Evolutionary conservation across 1,140 invertebrate species (phyloP), one percentile per base, ranked within the genome.

Genomic region (Anagrus nilaparvatae): DNA sequence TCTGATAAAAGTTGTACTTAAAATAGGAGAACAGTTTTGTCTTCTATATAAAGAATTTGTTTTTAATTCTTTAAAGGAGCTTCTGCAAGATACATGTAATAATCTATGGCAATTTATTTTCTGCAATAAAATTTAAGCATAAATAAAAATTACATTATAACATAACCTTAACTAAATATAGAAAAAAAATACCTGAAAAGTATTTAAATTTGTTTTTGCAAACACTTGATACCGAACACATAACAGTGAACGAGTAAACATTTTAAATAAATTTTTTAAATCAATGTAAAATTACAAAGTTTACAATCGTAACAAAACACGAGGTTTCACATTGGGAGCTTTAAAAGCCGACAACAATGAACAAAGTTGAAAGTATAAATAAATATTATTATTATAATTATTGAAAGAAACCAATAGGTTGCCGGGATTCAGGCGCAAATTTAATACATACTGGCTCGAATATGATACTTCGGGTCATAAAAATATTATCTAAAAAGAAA

Each of bases 191-290:
- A 46, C 39, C 7, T 28, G 20, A 10, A 23, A 18, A 5, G 13
- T 33, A 28, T n/a, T n/a, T n/a, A 41, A 8, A 7, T 20, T 41
- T 38, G 34, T 16, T 37, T 37, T 41, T 9, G 39, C 3, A 5
- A 29, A 32, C 4, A 38, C 9, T n/a, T 27, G 18, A 23, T n/a
- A 27, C 8, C 13, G 31, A n/a, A 46, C 19, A 14, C 12, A 37
- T 6, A 41, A 4, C 3, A 42, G 31, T 7, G 24, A 31, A 18
- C 39, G 20, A 2, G 32, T 27, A 10, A 46, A 46, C 44, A 46
- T 46, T 4, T 16, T 39, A 17, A 14, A 25, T n/a, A n/a, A n/a
- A n/a, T n/a, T n/a, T n/a, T n/a, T n/a, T n/a, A n/a, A n/a, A n/a
- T n/a, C n/a, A n/a, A n/a, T n/a, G n/a, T n/a, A n/a, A n/a, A n/a